Conservation (phyloP, 2,113 vertebrate genomes). For the Ia io region DNA sequence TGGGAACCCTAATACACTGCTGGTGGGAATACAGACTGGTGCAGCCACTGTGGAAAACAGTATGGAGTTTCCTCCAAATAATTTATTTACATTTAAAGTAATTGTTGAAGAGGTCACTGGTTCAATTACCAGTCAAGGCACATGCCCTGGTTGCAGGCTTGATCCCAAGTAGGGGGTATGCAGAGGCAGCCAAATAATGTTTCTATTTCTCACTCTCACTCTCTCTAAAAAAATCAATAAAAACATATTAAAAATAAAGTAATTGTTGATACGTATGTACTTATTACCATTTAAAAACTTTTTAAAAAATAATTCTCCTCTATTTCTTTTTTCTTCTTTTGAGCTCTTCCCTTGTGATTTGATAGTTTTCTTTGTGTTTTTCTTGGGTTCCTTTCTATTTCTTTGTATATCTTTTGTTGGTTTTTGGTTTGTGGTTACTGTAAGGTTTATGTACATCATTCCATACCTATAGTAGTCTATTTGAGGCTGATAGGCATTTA, state of each 20-base stretch:
- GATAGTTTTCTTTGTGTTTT: neutral
- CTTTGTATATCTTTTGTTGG: neutral
- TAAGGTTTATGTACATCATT: neutral
- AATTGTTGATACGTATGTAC: neutral
- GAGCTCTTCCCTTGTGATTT: neutral
- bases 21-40: too few relatives aligned
- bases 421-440: neutral
- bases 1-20: neutral
- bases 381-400: neutral
- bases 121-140: too few relatives aligned
- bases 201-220: too few relatives aligned
- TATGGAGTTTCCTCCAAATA: neutral
- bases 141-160: too few relatives aligned
- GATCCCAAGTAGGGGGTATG: too few relatives aligned
- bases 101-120: too few relatives aligned
- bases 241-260: neutral
- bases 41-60: too few relatives aligned
- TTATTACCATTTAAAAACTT: neutral
- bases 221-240: too few relatives aligned
- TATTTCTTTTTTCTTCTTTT: neutral
- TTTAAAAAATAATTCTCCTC: neutral
- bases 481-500: neutral
- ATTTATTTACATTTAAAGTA: neutral
- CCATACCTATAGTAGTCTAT: neutral
- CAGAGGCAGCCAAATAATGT: too few relatives aligned